A percentile compares a stretch with the other conserved stretches of the same genome.
phyloP scores from a whole-genome alignment of 2,888 invertebrate species.

The Drosophila algonquin region DNA sequence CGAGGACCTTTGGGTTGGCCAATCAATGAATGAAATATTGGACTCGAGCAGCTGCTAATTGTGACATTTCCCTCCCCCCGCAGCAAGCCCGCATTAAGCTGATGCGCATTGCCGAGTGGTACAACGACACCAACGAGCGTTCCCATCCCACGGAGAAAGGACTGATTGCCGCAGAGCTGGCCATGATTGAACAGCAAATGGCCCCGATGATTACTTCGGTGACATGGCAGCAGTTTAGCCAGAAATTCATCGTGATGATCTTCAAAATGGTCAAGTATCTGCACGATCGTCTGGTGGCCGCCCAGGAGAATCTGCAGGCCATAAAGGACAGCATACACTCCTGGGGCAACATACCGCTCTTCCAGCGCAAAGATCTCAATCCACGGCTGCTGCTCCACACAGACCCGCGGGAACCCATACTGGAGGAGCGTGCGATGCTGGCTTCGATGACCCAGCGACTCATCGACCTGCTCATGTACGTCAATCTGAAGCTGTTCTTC shows the following conservation, averaged over 20 bases:
- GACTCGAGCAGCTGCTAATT: not conserved
- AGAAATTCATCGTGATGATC: conserved; percentile 89
- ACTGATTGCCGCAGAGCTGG: conserved; percentile 90
- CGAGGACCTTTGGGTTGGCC: conserved; percentile 87
- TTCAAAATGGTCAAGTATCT: conserved; percentile 89
- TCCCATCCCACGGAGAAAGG: conserved; percentile 91
- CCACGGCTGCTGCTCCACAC: conserved; percentile 86
- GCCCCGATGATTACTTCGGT: conserved; percentile 86
- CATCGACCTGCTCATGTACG: conserved; percentile 86
- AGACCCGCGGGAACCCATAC: conserved; percentile 67
- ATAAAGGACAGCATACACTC: conserved; percentile 86
- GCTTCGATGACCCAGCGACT: conserved; percentile 85
- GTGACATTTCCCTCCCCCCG: not conserved
- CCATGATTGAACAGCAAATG: conserved; percentile 89
- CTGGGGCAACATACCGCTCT: conserved; percentile 91
- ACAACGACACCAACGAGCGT: conserved; percentile 91
- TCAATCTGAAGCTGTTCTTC: conserved; percentile 89
- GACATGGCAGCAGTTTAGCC: conserved; percentile 74
- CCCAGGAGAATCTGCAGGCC: conserved; percentile 87
- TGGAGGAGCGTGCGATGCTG: conserved; percentile 76
- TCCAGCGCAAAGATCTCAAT: conserved; percentile 89
- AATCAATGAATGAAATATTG: not conserved
- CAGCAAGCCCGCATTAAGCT: conserved; percentile 86
- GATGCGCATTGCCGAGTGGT: conserved; percentile 90
- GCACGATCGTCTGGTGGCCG: conserved; percentile 88